These are phyloP conservation scores for Pogonomyrmex barbatus DNA, from an alignment of 1,140 invertebrate genomes.

Conservation along the genomic window DNA sequence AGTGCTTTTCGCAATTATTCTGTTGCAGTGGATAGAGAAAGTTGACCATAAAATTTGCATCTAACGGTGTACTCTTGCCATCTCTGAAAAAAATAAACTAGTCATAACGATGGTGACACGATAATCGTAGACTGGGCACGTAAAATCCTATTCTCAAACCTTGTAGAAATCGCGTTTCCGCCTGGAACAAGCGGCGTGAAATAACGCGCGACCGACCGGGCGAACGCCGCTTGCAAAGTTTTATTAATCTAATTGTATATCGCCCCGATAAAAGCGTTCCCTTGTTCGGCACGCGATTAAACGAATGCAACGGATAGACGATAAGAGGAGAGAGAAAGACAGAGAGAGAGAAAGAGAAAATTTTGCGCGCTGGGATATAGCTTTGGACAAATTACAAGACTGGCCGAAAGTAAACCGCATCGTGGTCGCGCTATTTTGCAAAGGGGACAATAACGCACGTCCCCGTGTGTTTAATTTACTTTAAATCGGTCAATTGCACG, in stretches of 20 bases:
- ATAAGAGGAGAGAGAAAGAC: not conserved
- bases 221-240: slow-evolving; percentile 39
- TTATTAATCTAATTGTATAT: slow-evolving; percentile 66
- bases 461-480: slow-evolving; percentile 22
- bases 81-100: slow-evolving; percentile 25
- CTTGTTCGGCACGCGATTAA: slow-evolving; percentile 33
- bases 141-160: slow-evolving; percentile 45
- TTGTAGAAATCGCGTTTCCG: slow-evolving; percentile 23
- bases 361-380: not conserved
- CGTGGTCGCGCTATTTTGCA: not conserved
- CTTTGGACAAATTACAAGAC: slow-evolving; percentile 31
- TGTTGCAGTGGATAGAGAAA: not conserved
- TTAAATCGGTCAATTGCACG: slow-evolving; percentile 21
- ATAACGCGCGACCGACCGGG: slow-evolving; percentile 32
- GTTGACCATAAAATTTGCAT: slow-evolving; percentile 37
- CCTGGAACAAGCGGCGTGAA: slow-evolving; percentile 36
- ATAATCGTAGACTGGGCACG: slow-evolving; percentile 25
- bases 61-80: not conserved
- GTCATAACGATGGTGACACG: slow-evolving; percentile 22
- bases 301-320: slow-evolving; percentile 22
- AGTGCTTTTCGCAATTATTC: slow-evolving; percentile 25
- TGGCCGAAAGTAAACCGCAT: slow-evolving; percentile 6
- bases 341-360: not conserved
- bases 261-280: slow-evolving; percentile 48
- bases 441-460: not conserved